Base-by-base conservation (phyloP, 1,140 invertebrate genomes). In the Aporrectodea caliginosa region DNA sequence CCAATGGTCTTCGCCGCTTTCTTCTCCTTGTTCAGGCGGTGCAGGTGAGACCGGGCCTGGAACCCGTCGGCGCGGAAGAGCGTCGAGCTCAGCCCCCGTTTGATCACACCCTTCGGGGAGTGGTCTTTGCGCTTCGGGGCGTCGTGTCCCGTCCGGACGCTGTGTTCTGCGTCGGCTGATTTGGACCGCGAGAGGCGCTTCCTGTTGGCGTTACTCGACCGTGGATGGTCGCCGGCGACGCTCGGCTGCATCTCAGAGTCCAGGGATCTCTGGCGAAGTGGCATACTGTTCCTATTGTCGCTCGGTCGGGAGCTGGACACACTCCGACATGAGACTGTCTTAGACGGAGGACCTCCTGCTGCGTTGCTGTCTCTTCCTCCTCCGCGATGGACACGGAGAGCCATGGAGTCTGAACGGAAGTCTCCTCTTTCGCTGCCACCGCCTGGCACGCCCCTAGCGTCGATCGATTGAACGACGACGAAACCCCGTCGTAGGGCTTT, bases 381-480 rank as follows among this genome's bases (percentile, higher is more conserved):
- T 35, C 79, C 79, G 68, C 79, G 79, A 30, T 80, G 79, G 6
- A 80, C 68, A 2, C 79, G 79, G 22, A 80, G 77, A 14, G 79
- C 77, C 1, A 80, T 75, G 6, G 71, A 32, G 71, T 73, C 6
- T 12, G 71, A 12, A 6, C 43, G 6, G 43, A 22, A 22, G 6
- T 6, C 43, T 58, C n/a, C 29, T 22, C n/a, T 68, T 14, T 68
- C 75, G n/a, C 2, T 27, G 6, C 31, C 31, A 2, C 6, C 6
- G 6, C 31, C 31, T n/a, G 34, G 6, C 22, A 35, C 35, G 2
- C 16, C 29, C 32, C 16, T 35, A 2, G n/a, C 69, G 31, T 16
- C 33, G 69, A 33, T 1, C 1, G 78, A 32, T 71, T 79, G 73
- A 2, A 34, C 73, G 85, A 97, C 77, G 69, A 78, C 85, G 71